Base-by-base conservation (phyloP, 1,140 invertebrate genomes). In the Macrobrachium nipponense region DNA sequence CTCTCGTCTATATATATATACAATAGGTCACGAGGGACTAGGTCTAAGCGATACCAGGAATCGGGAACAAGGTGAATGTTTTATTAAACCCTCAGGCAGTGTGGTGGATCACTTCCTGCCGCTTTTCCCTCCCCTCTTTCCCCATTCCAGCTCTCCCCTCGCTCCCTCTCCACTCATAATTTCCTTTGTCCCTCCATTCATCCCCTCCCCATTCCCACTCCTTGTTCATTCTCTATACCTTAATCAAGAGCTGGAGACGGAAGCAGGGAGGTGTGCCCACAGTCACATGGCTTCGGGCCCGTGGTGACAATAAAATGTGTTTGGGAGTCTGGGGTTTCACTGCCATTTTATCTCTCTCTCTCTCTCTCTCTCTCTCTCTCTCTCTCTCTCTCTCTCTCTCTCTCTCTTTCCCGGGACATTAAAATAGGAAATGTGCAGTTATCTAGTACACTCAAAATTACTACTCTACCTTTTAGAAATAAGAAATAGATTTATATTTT, bases 201-300 rank as follows among this genome's bases (percentile, higher is more conserved):
- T 51, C 7, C 8, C 51, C 51, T 10, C 51, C 51, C 51, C 27
- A 4, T 36, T 36, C 27, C 12, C 51, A 2, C 7, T 12, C 51
- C 51, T 8, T 51, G 51, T 51, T 51, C 51, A 51, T 51, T 51
- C 51, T 82, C 62, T 60, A 17, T 58, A 61, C 51, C 80, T 82
- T 82, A 82, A 82, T 82, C 80, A 82, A 82, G 80, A 59, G 66
- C 70, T 61, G 77, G 80, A 60, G 70, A 51, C 70, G 80, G 79
- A 80, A 68, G 79, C 43, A 80, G 68, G 79, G 62, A 62, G 77
- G 60, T 61, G 77, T 51, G 51, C 51, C 51, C 51, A 36, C 68
- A 36, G 70, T 8, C 14, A 36, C 36, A 20, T 10, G 20, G 44
- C 44, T 51, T 76, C 15, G n/a, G 44, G 11, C 79, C 36, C 10